Base-by-base conservation (phyloP, 2,797 vertebrate species). In the Thaleichthys pacificus region DNA sequence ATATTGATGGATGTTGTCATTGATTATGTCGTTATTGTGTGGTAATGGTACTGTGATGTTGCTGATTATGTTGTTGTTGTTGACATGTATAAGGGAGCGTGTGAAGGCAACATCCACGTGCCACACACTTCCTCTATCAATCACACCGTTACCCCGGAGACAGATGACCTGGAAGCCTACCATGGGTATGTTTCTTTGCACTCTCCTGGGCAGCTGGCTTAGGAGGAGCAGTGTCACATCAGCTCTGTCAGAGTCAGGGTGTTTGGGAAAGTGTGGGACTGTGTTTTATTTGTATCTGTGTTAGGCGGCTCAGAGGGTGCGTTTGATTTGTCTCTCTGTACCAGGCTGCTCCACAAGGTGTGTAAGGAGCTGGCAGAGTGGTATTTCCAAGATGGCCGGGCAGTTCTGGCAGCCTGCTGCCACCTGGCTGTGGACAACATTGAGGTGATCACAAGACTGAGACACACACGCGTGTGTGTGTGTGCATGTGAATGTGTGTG, bases 371-470 rank as follows among this genome's bases (percentile, higher is more conserved):
- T 99, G n/a, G 95, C 97, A 0, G 96, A 98, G 78, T 97, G 95
- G 95, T 96, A 98, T 90, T 98, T 98, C 78, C 96, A 96, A 88
- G 94, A 96, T 1, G 96, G 97, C 0, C 86, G 77, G 64, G 94
- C 96, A 2, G 94, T 97, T 0, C 88, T 96, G 47, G 96, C 97
- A 0, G 95, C 97, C 0, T 99, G 97, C 89, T 99, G 97, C 85
- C 94, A 98, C 83, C 87, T 99, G 21, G 94, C 97, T 51, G 92
- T 96, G 28, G 96, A 99, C 79, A 92, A 96, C 72, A 86, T 95
- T 70, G 91, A 98, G 95, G 97, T 98, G 93, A 22, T 21, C 12
- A 26, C 26, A 7, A 47, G 22, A 57, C 58, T 21, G 28, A 49
- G 57, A 63, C 3, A 63, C 8, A 54, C 15, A 15, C 12, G 24